phyloP scores from a whole-genome alignment of 2,888 invertebrate genomes.

The Caenorhabditis angaria region DNA sequence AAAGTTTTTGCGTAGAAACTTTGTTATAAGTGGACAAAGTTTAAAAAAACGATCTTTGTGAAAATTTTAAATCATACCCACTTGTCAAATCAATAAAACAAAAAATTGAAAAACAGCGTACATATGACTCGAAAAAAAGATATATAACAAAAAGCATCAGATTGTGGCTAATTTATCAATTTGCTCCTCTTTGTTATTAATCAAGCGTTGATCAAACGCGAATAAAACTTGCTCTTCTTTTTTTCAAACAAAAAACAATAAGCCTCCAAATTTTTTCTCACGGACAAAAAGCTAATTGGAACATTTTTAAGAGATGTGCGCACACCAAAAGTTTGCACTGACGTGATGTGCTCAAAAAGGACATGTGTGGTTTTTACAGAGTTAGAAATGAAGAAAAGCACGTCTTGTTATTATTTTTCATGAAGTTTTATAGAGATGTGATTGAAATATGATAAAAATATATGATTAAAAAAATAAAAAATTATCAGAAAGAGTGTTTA shows the following conservation, averaged over 20 bases:
- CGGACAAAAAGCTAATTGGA: neutral
- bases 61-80: neutral
- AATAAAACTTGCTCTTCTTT: neutral
- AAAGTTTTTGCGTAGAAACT: no score
- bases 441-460: no score
- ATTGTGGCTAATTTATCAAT: neutral
- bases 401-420: no score
- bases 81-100: neutral
- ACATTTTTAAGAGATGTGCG: neutral
- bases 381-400: no score
- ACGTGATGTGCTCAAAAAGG: neutral
- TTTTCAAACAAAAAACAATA: neutral
- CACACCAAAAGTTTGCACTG: conserved; percentile 9
- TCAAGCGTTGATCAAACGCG: neutral
- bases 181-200: neutral
- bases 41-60: neutral
- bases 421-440: no score
- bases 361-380: no score
- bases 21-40: neutral
- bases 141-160: neutral
- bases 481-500: no score
- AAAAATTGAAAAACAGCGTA: neutral
- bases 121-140: neutral
- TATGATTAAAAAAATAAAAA: no score
- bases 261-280: neutral